These are phyloP conservation scores for Barypeithes pellucidus DNA, from an alignment of 2,888 invertebrate species.

Conservation along the genomic window DNA sequence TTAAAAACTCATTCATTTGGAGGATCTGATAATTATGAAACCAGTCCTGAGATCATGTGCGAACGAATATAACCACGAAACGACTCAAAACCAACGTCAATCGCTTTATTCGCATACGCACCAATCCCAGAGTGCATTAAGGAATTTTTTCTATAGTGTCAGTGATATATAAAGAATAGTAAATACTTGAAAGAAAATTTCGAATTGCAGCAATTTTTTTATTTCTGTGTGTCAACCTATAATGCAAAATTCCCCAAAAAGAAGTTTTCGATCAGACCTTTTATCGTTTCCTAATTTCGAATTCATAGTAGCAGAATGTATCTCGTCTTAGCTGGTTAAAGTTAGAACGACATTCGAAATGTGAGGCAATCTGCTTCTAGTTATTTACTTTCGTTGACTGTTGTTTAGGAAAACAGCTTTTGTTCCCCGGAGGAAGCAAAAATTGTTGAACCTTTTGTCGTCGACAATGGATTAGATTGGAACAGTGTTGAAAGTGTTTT, in stretches of 20 bases:
- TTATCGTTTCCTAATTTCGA: constrained; percentile 28
- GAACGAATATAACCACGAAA: no score
- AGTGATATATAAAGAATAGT: no score
- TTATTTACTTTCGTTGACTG: constrained; percentile 59
- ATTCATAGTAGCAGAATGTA: constrained; percentile 18
- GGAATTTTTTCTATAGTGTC: no score
- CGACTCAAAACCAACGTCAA: no score
- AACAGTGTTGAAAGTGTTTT: neutral
- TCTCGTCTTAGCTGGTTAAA: constrained; percentile 15
- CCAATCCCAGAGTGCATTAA: no score
- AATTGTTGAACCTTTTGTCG: neutral
- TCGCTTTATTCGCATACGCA: no score
- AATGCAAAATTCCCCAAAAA: neutral
- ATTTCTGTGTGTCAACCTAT: no score
- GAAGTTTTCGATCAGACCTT: constrained; percentile 15
- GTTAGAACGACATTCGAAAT: constrained; percentile 51
- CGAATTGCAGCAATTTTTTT: no score
- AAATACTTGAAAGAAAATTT: no score
- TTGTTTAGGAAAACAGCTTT: constrained; percentile 28
- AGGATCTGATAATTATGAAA: no score
- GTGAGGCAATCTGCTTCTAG: constrained; percentile 59
- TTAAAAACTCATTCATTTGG: no score
- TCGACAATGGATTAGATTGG: constrained; percentile 12
- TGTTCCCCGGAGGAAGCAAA: constrained; percentile 13
- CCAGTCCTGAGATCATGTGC: no score